Conservation (phyloP, 1,140 invertebrate genomes). For the Heliconius melpomene region DNA sequence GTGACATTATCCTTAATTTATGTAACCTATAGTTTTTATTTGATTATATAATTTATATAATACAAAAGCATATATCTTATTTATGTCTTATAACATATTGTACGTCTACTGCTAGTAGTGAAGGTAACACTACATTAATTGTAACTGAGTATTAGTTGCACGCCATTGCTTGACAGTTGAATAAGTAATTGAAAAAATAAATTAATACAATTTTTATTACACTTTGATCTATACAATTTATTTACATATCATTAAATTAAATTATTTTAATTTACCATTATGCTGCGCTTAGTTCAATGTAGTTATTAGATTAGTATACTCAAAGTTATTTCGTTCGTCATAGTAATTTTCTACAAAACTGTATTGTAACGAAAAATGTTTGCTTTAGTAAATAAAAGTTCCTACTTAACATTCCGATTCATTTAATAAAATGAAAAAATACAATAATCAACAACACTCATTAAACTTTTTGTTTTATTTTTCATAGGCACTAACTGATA, state of each 20-base stretch:
- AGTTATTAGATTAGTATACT: no score
- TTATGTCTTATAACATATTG: not conserved
- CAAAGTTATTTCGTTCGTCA: no score
- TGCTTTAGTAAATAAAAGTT: not conserved
- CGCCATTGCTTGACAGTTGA: not conserved
- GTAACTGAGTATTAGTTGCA: not conserved
- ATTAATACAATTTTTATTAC: no score
- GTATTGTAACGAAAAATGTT: no score
- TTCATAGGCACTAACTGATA: slow-evolving; percentile 62
- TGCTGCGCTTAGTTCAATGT: not conserved
- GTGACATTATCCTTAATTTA: no score
- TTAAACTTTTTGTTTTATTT: slow-evolving; percentile 46
- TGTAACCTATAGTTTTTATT: no score
- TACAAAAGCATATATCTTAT: not conserved
- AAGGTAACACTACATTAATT: not conserved
- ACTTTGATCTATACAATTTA: no score
- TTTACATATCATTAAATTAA: not conserved
- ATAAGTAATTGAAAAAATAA: no score
- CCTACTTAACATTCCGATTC: not conserved
- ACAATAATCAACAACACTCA: not conserved
- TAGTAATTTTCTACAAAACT: no score
- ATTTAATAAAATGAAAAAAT: not conserved
- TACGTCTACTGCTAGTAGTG: no score
- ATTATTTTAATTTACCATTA: slow-evolving; percentile 25
- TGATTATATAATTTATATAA: not conserved